These are phyloP conservation scores for Cryptoblepharus egeriae DNA, from an alignment of 2,797 vertebrate genomes.

Conservation along the genomic window DNA sequence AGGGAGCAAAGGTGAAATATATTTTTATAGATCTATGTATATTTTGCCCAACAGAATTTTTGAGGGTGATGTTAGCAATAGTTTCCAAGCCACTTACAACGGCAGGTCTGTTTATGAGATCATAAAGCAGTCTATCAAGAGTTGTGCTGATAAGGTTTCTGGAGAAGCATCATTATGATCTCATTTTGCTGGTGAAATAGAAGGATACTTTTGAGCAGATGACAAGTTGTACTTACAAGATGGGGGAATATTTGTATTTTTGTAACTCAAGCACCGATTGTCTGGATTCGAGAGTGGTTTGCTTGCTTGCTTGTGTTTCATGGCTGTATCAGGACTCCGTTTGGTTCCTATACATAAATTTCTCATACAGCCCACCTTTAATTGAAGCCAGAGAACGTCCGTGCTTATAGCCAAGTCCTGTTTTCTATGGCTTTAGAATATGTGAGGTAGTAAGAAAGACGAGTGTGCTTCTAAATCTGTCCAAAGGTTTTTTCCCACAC, in stretches of 20 bases:
- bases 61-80: background rate
- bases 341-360: background rate
- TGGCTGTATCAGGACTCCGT: background rate
- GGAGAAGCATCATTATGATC: background rate
- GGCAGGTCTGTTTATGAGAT: background rate
- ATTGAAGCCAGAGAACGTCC: background rate
- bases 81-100: background rate
- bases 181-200: background rate
- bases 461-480: background rate
- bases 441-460: background rate
- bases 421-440: conserved; percentile 1
- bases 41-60: background rate
- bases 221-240: background rate
- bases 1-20: background rate
- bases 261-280: background rate
- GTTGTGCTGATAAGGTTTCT: background rate
- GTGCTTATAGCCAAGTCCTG: background rate
- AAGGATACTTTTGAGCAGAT: background rate
- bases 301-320: conserved; percentile 19
- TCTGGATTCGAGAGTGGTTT: conserved; percentile 2
- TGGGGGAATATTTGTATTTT: background rate
- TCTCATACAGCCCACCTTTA: background rate
- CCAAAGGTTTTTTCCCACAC: background rate
- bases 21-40: too few relatives aligned
- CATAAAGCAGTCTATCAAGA: background rate